phyloP scores from a whole-genome alignment of 2,113 vertebrate genomes.

The Psilopsiagon aurifrons region DNA sequence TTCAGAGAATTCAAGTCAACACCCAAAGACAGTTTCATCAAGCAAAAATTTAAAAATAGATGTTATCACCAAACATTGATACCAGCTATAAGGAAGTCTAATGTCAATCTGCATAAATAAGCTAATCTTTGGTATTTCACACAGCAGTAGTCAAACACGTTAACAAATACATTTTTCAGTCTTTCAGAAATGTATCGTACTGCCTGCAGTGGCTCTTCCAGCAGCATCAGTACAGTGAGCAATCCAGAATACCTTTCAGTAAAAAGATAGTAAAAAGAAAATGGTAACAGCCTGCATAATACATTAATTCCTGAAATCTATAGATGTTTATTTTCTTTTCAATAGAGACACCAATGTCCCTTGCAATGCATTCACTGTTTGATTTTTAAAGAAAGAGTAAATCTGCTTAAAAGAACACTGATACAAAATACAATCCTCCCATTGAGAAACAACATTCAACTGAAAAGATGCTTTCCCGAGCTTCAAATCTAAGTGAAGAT shows the following conservation, averaged over 20 bases:
- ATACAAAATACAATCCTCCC: background rate
- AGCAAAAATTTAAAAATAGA: conserved; percentile 2
- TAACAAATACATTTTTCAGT: background rate
- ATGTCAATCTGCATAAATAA: background rate
- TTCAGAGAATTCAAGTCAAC: conserved; percentile 32
- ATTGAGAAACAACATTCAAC: background rate
- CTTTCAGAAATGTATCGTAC: background rate
- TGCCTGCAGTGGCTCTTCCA: background rate
- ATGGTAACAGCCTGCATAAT: background rate
- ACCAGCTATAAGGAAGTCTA: background rate
- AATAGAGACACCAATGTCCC: background rate
- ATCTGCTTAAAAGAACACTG: background rate
- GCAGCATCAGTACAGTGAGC: background rate
- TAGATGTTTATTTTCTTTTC: background rate
- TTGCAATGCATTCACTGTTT: background rate
- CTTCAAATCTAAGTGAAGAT: background rate
- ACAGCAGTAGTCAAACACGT: background rate
- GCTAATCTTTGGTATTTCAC: background rate
- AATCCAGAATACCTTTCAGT: background rate
- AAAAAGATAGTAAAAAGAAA: background rate
- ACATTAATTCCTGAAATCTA: background rate
- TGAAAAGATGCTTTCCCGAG: background rate
- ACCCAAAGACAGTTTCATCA: conserved; percentile 7
- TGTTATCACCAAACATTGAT: background rate
- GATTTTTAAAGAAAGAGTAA: background rate